These are phyloP conservation scores for Hemitrygon akajei DNA, from an alignment of 2,797 vertebrate genomes.

Conservation along the genomic window DNA sequence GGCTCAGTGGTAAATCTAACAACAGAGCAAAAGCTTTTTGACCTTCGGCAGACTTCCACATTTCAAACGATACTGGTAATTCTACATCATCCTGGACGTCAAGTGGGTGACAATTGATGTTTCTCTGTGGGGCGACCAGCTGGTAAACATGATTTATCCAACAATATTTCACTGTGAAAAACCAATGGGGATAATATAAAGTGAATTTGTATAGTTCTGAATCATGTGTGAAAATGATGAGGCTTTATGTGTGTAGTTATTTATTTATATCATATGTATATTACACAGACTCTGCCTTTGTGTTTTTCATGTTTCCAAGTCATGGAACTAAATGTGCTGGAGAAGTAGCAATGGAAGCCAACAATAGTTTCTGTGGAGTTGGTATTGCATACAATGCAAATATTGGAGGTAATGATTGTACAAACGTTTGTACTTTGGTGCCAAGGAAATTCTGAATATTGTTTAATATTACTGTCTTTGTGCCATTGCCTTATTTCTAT, in stretches of 20 bases:
- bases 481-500: neutral
- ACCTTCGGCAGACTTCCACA: too few relatives aligned
- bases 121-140: too few relatives aligned
- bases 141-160: too few relatives aligned
- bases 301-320: slow-evolving; percentile 11
- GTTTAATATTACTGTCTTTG: neutral
- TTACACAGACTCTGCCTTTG: neutral
- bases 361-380: slow-evolving; percentile 40
- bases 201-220: neutral
- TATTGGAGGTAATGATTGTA: slow-evolving; percentile 31
- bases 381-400: slow-evolving; percentile 35
- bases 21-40: too few relatives aligned
- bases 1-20: too few relatives aligned
- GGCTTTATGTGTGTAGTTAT: neutral
- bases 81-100: too few relatives aligned
- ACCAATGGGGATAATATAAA: too few relatives aligned
- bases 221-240: neutral
- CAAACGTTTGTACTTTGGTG: neutral
- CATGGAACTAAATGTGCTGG: slow-evolving; percentile 39
- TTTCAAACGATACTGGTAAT: too few relatives aligned
- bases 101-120: too few relatives aligned
- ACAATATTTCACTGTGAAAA: neutral
- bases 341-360: slow-evolving; percentile 39
- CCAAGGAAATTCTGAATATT: neutral
- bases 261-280: neutral